Conservation (phyloP, 2,888 invertebrate species). For the Teinopalpus imperialis region DNA sequence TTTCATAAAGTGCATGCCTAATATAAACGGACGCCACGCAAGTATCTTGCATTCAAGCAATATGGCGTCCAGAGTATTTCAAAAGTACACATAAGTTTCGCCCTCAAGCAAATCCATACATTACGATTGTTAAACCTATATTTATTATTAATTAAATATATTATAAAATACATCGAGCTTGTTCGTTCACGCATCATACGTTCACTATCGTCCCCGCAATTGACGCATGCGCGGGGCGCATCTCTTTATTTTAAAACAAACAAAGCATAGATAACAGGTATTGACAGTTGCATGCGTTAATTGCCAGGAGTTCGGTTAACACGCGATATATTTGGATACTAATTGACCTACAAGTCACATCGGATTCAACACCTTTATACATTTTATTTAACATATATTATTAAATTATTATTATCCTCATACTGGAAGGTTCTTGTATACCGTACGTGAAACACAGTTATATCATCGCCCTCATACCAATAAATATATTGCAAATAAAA, state of each 20-base stretch:
- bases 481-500: constrained; percentile 20
- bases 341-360: constrained; percentile 77
- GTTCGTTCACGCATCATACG: background rate
- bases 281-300: background rate
- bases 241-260: constrained; percentile 12
- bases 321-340: constrained; percentile 33
- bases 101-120: constrained; percentile 15
- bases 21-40: constrained; percentile 7
- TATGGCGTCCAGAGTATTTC: constrained; percentile 17
- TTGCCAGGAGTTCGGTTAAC: background rate
- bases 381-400: constrained; percentile 27
- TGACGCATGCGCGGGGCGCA: background rate
- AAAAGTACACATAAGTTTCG: constrained; percentile 3
- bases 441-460: constrained; percentile 32
- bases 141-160: constrained; percentile 6
- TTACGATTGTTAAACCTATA: constrained; percentile 1
- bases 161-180: constrained; percentile 7
- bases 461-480: constrained; percentile 1
- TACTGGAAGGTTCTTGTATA: constrained; percentile 57
- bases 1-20: background rate
- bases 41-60: background rate
- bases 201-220: background rate
- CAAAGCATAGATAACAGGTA: constrained; percentile 6
- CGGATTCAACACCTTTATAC: constrained; percentile 39
- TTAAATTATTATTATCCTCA: constrained; percentile 53